Evolutionary conservation across 2,888 invertebrate genomes (phyloP).

Genomic region (Scaeva pyrastri): DNA sequence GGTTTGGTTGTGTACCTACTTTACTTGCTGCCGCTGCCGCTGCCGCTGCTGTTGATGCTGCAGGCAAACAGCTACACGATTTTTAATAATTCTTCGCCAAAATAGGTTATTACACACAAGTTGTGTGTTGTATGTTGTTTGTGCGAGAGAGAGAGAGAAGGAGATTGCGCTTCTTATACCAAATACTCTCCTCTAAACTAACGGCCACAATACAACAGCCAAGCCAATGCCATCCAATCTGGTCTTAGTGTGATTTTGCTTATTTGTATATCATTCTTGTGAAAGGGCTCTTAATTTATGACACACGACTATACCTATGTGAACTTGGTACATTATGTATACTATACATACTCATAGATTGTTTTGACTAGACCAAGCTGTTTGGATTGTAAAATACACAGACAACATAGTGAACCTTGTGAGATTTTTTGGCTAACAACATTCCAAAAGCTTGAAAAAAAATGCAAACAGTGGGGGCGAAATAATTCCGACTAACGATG

Average conservation of each 20-base stretch:
- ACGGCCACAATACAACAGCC: slow-evolving; percentile 30
- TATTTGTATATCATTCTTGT: slow-evolving; percentile 48
- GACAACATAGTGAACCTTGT: slow-evolving; percentile 53
- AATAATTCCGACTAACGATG: not conserved
- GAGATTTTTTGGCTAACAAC: slow-evolving; percentile 54
- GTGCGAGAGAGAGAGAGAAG: slow-evolving; percentile 41
- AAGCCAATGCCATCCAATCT: slow-evolving; percentile 27
- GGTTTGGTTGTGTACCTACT: slow-evolving; percentile 31
- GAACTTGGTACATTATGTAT: too few relatives aligned
- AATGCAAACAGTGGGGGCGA: slow-evolving; percentile 31
- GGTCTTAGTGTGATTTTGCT: slow-evolving; percentile 26
- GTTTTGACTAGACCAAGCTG: slow-evolving; percentile 25
- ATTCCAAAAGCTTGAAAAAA: slow-evolving; percentile 16
- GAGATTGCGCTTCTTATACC: slow-evolving; percentile 56
- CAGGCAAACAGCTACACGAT: slow-evolving; percentile 72
- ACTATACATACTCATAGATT: not conserved
- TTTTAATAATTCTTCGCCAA: slow-evolving; percentile 75
- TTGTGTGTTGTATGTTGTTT: slow-evolving; percentile 42
- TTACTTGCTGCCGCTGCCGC: slow-evolving; percentile 9
- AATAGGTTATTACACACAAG: slow-evolving; percentile 72
- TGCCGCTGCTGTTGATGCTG: slow-evolving; percentile 57
- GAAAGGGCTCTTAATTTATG: slow-evolving; percentile 74
- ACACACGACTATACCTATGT: slow-evolving; percentile 28
- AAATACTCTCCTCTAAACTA: slow-evolving; percentile 54
- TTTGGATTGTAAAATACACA: slow-evolving; percentile 9